These are phyloP conservation scores for Ariopsis seemanni DNA, from an alignment of 2,113 vertebrate species.

Conservation along the genomic window DNA sequence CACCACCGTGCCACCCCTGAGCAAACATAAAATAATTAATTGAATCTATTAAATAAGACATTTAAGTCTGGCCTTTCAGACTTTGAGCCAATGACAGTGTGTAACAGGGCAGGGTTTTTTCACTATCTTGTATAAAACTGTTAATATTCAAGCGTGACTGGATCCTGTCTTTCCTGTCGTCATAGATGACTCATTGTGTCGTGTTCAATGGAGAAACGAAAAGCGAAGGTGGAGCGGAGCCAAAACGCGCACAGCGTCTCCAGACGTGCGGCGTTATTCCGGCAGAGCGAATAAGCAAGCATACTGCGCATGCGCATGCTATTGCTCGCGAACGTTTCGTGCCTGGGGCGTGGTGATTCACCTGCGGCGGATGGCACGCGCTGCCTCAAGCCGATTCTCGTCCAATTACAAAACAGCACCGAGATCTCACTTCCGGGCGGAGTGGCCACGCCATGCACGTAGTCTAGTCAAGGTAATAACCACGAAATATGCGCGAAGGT, in stretches of 20 bases:
- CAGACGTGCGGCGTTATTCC: conserved; percentile 25
- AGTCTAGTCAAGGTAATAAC: background rate
- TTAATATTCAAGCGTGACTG: background rate
- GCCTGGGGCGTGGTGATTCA: conserved; percentile 31
- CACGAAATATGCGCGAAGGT: background rate
- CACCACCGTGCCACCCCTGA: background rate
- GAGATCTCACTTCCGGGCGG: conserved; percentile 40
- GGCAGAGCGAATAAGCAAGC: conserved; percentile 21
- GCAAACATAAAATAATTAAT: background rate
- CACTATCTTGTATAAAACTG: background rate
- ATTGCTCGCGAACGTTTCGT: background rate
- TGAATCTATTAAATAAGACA: background rate
- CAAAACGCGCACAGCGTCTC: conserved; percentile 19
- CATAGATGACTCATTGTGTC: conserved; percentile 2
- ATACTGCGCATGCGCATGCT: background rate
- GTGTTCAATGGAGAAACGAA: background rate
- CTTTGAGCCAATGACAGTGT: background rate
- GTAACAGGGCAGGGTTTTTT: background rate
- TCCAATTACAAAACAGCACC: conserved; percentile 30
- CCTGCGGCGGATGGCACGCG: conserved; percentile 26
- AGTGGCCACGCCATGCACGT: background rate
- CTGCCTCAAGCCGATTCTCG: background rate
- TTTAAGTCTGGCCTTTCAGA: background rate
- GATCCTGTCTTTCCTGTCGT: background rate
- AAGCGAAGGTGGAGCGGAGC: background rate